Conservation (phyloP, 2,888 invertebrate species). For the Sylvicola fuscatus region DNA sequence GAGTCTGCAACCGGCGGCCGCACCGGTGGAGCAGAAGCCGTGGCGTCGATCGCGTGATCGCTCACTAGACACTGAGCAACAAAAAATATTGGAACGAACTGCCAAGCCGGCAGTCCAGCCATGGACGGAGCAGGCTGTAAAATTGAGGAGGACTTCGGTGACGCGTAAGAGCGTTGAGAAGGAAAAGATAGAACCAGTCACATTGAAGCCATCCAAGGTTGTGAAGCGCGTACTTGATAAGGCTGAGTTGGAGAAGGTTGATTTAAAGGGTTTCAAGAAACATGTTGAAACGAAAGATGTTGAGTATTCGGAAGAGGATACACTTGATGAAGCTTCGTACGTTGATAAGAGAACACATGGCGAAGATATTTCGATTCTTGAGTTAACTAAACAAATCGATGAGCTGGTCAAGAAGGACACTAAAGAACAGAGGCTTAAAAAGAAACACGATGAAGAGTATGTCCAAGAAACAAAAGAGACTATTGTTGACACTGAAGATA, state of each 20-base stretch:
- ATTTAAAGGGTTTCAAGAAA: constrained; percentile 29
- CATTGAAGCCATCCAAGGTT: constrained; percentile 35
- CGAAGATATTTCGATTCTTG: constrained; percentile 22
- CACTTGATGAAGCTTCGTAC: constrained; percentile 19
- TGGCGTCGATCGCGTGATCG: constrained; percentile 24
- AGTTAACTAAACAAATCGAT: constrained; percentile 22
- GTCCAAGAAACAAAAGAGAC: constrained; percentile 28
- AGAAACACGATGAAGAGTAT: constrained; percentile 12
- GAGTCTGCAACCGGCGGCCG: constrained; percentile 21
- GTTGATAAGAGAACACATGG: constrained; percentile 21
- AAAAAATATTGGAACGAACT: constrained; percentile 18
- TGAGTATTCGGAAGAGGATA: constrained; percentile 4
- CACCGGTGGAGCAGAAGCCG: constrained; percentile 13
- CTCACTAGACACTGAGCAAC: constrained; percentile 27
- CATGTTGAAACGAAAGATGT: constrained; percentile 1
- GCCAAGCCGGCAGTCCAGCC: constrained; percentile 22
- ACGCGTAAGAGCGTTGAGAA: constrained; percentile 21
- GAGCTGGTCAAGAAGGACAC: constrained; percentile 19
- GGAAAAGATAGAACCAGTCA: constrained; percentile 26
- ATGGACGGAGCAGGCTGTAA: constrained; percentile 43
- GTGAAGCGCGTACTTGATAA: constrained; percentile 22
- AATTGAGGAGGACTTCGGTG: constrained; percentile 27
- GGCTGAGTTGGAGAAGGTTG: constrained; percentile 27
- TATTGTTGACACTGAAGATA: constrained; percentile 34
- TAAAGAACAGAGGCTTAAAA: constrained; percentile 11